phyloP scores from a whole-genome alignment of 2,113 vertebrate species.

The Plecotus auritus region DNA sequence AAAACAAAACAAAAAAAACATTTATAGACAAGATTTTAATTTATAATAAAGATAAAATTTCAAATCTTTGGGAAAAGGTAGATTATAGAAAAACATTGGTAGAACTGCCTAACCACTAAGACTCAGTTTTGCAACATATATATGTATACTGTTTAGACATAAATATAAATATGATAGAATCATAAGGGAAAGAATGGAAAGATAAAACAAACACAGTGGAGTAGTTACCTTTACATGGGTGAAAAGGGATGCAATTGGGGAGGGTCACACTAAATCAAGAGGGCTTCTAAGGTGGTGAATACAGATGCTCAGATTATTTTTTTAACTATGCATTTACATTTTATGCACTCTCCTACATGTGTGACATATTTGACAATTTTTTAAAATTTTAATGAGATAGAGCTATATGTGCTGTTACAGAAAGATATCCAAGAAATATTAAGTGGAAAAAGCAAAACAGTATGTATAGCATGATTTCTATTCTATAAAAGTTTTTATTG shows the following conservation, averaged over 20 bases:
- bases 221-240: neutral
- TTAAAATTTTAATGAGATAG: neutral
- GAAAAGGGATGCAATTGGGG: neutral
- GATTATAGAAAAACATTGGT: neutral
- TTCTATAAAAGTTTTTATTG: too few relatives aligned
- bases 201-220: neutral
- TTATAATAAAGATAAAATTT: slow-evolving; percentile 13
- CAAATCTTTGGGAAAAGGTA: neutral
- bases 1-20: neutral
- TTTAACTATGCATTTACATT: neutral
- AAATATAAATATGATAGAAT: neutral
- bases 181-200: neutral
- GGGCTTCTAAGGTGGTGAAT: neutral
- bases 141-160: neutral
- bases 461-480: neutral
- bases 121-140: neutral
- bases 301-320: neutral
- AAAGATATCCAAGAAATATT: neutral
- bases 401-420: neutral
- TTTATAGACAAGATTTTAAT: neutral
- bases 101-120: neutral
- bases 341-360: neutral
- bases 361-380: neutral
- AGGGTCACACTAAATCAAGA: neutral
- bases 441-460: neutral